A percentile compares a stretch with the other conserved stretches of the same genome.
phyloP scores from a whole-genome alignment of 1,140 invertebrate species.

The Dinothrombium tinctorium region DNA sequence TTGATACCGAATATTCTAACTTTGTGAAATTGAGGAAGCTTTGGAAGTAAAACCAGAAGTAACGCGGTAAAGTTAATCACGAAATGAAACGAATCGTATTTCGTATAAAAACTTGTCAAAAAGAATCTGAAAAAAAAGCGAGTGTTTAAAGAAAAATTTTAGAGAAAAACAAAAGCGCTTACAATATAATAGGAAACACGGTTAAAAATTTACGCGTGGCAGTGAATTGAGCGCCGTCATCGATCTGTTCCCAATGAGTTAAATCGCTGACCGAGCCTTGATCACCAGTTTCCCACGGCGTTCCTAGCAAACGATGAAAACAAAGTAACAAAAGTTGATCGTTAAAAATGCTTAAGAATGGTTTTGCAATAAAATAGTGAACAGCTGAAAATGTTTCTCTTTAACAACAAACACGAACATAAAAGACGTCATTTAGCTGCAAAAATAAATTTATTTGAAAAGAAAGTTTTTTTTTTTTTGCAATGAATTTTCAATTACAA shows the following conservation, averaged over 20 bases:
- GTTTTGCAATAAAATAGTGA: too few relatives aligned
- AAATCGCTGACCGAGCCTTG: conserved; percentile 32
- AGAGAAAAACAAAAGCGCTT: conserved; percentile 19
- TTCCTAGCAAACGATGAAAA: conserved; percentile 45
- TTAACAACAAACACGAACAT: too few relatives aligned
- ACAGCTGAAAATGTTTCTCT: too few relatives aligned
- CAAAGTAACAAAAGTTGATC: too few relatives aligned
- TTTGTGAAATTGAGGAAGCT: conserved; percentile 40
- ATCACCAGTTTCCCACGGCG: conserved; percentile 39
- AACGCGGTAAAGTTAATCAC: conserved; percentile 35
- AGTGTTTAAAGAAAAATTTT: conserved; percentile 7
- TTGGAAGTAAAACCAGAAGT: conserved; percentile 34
- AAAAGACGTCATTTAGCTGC: too few relatives aligned
- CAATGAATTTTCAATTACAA: too few relatives aligned
- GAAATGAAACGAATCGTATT: conserved; percentile 39
- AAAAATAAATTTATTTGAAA: too few relatives aligned
- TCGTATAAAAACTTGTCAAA: conserved; percentile 41
- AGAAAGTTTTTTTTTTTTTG: too few relatives aligned
- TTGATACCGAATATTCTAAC: conserved; percentile 42
- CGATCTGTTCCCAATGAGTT: conserved; percentile 51
- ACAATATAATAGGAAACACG: conserved; percentile 35
- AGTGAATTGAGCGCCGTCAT: conserved; percentile 42
- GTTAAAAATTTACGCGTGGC: conserved; percentile 40
- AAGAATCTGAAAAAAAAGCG: conserved; percentile 31
- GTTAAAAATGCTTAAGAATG: conserved; percentile 38